A percentile compares a stretch with the other conserved stretches of the same genome.
Conservation (phyloP, 2,888 invertebrate species). For the Monoplex corrugatus region DNA sequence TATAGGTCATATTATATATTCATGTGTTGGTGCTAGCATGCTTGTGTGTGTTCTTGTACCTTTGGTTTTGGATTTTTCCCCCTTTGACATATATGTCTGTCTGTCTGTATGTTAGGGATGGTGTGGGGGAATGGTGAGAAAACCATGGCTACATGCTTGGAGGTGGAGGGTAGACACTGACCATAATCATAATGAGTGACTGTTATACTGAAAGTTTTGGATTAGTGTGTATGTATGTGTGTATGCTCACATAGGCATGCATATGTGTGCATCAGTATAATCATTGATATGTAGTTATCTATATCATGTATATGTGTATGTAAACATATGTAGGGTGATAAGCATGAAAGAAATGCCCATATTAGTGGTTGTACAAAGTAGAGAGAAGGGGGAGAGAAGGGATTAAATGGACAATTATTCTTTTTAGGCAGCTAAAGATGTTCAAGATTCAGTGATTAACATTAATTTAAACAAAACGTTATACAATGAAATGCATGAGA, state of each 20-base stretch:
- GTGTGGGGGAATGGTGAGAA: not conserved
- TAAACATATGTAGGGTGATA: not conserved
- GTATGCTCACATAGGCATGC: not conserved
- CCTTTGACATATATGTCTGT: not conserved
- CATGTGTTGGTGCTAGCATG: not conserved
- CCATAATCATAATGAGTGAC: not conserved
- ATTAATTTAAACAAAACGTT: too few species aligned
- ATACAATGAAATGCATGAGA: too few species aligned
- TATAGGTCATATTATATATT: not conserved
- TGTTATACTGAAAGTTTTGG: not conserved
- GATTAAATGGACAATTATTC: too few species aligned
- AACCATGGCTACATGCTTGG: not conserved
- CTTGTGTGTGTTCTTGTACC: too few species aligned
- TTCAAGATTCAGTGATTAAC: too few species aligned
- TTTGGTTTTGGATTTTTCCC: too few species aligned
- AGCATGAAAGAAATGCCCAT: too few species aligned
- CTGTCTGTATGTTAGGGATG: not conserved
- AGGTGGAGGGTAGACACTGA: not conserved
- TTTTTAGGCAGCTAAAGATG: too few species aligned
- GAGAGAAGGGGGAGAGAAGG: too few species aligned
- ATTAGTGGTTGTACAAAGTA: too few species aligned
- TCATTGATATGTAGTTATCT: not conserved
- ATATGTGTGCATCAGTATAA: not conserved
- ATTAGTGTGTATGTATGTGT: slow-evolving; percentile 39
- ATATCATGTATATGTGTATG: not conserved